Conservation (phyloP, 2,797 vertebrate genomes). For the Fringilla coelebs region DNA sequence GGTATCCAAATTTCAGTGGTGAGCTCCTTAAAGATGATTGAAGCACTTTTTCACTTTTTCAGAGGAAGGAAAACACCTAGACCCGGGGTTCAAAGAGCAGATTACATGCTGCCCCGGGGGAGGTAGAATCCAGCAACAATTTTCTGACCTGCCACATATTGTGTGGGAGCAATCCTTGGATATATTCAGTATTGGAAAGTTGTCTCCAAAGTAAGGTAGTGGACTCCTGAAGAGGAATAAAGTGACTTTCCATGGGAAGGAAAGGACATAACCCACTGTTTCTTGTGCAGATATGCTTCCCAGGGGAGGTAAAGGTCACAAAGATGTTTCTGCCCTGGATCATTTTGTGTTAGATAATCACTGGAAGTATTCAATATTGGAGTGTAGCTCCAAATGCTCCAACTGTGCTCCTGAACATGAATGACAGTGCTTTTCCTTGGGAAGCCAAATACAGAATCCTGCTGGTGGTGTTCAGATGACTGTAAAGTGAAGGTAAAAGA, state of each 20-base stretch:
- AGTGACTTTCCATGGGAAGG: not conserved
- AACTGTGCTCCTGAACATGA: not conserved
- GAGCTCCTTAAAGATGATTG: not conserved
- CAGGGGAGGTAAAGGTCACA: not conserved
- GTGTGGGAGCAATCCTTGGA: not conserved
- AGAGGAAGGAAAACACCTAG: not conserved
- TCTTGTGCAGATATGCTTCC: not conserved
- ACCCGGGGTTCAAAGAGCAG: not conserved
- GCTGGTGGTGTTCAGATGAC: not conserved
- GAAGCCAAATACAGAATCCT: not conserved
- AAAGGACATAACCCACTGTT: not conserved
- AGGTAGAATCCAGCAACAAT: not conserved
- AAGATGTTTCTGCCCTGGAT: not conserved
- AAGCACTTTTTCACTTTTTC: not conserved
- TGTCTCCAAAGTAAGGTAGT: not conserved
- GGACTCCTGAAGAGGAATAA: not conserved
- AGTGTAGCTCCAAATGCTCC: not conserved
- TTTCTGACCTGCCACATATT: not conserved
- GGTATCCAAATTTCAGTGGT: not conserved
- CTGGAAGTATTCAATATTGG: not conserved
- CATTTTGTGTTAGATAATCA: not conserved
- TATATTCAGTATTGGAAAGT: not conserved
- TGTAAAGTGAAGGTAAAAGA: not conserved
- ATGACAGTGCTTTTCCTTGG: not conserved
- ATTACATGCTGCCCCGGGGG: not conserved